Evolutionary conservation across 2,113 vertebrate genomes (phyloP).

Genomic region (Myrmophylax atrothorax): DNA sequence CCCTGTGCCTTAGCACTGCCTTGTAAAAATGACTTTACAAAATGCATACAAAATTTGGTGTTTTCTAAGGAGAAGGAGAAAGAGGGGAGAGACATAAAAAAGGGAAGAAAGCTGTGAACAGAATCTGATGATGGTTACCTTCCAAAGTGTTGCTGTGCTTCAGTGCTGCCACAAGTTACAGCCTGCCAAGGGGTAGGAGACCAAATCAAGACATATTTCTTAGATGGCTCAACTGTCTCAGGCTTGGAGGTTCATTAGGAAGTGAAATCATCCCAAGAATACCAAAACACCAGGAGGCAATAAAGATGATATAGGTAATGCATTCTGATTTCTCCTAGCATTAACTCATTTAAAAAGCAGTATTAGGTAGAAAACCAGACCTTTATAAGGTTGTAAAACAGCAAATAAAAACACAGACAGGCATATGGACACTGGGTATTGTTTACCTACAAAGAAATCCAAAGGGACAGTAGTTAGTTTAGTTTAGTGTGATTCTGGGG

Average conservation of each 20-base stretch:
- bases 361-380: slow-evolving; percentile 14
- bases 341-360: slow-evolving; percentile 50
- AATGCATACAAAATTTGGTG: background rate
- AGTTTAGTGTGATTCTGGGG: background rate
- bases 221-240: slow-evolving; percentile 11
- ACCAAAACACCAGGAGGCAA: slow-evolving; percentile 28
- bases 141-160: background rate
- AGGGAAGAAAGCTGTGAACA: background rate
- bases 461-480: background rate
- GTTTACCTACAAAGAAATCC: background rate
- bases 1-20: background rate
- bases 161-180: slow-evolving; percentile 16
- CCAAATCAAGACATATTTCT: slow-evolving; percentile 25
- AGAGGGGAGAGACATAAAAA: background rate
- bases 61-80: background rate
- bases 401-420: slow-evolving; percentile 11
- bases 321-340: slow-evolving; percentile 33
- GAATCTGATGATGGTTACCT: background rate
- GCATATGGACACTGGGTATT: background rate
- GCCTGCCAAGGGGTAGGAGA: slow-evolving; percentile 14
- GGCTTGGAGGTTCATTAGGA: slow-evolving; percentile 51
- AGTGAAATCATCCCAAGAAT: slow-evolving; percentile 34
- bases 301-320: slow-evolving; percentile 48
- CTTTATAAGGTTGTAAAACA: slow-evolving; percentile 43
- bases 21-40: background rate